Evolutionary conservation across 1,140 invertebrate species (phyloP).

Genomic region (Apolygus lucorum): DNA sequence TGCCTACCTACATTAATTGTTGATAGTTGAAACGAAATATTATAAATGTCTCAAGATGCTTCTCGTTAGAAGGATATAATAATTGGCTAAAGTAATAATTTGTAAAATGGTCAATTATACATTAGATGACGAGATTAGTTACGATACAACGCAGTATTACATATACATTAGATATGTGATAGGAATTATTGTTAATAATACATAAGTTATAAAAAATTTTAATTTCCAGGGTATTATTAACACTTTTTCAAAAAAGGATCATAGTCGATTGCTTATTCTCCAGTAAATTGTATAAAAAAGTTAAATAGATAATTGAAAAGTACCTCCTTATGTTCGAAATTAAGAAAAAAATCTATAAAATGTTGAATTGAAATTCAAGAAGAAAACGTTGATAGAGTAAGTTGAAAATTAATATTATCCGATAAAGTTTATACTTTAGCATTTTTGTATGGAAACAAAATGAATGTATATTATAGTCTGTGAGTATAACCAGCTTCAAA

Average conservation of each 20-base stretch:
- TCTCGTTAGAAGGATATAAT: slow-evolving; percentile 10
- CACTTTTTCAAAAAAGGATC: too few species aligned
- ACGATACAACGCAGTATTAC: slow-evolving; percentile 21
- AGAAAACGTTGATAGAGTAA: not conserved
- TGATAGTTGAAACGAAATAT: too few species aligned
- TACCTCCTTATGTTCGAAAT: too few species aligned
- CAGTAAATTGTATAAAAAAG: too few species aligned
- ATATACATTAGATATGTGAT: slow-evolving; percentile 19
- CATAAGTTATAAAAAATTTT: too few species aligned
- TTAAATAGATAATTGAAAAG: slow-evolving; percentile 7
- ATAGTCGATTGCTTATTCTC: too few species aligned
- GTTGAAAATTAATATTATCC: not conserved
- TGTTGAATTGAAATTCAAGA: not conserved
- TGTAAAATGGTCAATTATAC: slow-evolving; percentile 16
- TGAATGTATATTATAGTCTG: not conserved
- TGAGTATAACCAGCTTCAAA: not conserved
- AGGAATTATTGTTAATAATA: too few species aligned
- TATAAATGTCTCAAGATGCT: too few species aligned
- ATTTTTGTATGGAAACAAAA: not conserved
- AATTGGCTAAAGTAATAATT: slow-evolving; percentile 25
- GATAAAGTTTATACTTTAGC: not conserved
- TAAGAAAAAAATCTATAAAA: not conserved
- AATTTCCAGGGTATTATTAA: too few species aligned
- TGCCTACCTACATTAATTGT: too few species aligned
- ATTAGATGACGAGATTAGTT: slow-evolving; percentile 11